Evolutionary conservation across 2,113 vertebrate genomes (phyloP).

Genomic region (Orientallactaga bullata): DNA sequence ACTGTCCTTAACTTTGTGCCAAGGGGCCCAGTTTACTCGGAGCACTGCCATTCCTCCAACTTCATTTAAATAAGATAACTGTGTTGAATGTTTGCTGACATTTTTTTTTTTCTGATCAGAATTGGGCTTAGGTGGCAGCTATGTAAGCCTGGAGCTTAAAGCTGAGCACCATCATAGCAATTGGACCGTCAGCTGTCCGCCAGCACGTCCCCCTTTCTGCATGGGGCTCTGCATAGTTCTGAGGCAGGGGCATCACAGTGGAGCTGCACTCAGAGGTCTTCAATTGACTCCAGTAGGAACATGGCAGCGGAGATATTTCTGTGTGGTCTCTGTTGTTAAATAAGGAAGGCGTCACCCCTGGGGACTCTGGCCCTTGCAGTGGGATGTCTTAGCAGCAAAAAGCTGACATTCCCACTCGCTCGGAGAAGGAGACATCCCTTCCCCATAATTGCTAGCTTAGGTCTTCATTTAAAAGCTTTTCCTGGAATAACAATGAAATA

Average conservation of each 20-base stretch:
- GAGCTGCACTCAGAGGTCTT: slow-evolving; percentile 51
- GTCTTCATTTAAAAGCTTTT: slow-evolving; percentile 88
- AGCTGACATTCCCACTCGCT: slow-evolving; percentile 70
- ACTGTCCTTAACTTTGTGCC: slow-evolving; percentile 53
- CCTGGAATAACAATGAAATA: slow-evolving; percentile 89
- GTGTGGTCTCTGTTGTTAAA: slow-evolving; percentile 35
- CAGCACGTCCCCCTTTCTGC: slow-evolving; percentile 73
- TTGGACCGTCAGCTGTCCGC: slow-evolving; percentile 69
- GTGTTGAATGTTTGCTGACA: slow-evolving; percentile 74
- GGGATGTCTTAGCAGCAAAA: slow-evolving; percentile 48
- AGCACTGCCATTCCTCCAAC: neutral
- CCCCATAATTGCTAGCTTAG: slow-evolving; percentile 74
- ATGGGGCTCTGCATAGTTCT: slow-evolving; percentile 63
- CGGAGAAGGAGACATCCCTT: slow-evolving; percentile 39
- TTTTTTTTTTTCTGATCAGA: slow-evolving; percentile 64
- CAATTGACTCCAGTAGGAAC: slow-evolving; percentile 50
- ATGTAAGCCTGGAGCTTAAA: slow-evolving; percentile 35
- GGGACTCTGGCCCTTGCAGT: neutral
- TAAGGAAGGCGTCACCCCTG: neutral
- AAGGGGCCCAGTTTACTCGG: slow-evolving; percentile 58
- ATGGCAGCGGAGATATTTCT: slow-evolving; percentile 20
- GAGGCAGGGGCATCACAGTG: slow-evolving; percentile 70
- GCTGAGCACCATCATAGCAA: slow-evolving; percentile 60
- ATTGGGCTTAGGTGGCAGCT: slow-evolving; percentile 65
- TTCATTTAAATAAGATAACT: slow-evolving; percentile 70